phyloP scores from a whole-genome alignment of 1,140 invertebrate genomes.

The Grapholita molesta region DNA sequence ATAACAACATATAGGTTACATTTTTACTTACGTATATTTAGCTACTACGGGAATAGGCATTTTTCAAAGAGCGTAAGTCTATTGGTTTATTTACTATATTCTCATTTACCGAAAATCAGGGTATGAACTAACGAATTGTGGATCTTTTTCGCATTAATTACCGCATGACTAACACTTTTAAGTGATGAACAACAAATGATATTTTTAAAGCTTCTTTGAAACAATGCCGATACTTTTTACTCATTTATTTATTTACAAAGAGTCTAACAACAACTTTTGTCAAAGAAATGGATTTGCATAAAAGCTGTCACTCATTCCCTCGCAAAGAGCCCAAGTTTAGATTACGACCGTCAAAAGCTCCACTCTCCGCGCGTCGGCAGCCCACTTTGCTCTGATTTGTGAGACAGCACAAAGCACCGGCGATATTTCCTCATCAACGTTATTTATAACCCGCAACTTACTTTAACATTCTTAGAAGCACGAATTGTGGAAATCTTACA shows the following conservation, averaged over 20 bases:
- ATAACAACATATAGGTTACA: too few species aligned
- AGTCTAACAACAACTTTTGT: not conserved
- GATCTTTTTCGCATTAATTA: too few species aligned
- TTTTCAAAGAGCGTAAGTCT: too few species aligned
- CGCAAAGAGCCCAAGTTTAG: not conserved
- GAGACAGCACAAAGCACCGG: conserved; percentile 30
- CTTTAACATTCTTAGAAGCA: conserved; percentile 37
- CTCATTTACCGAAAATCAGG: too few species aligned
- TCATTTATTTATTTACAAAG: not conserved
- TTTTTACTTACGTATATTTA: too few species aligned
- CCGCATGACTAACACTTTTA: too few species aligned
- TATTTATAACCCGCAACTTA: conserved; percentile 42
- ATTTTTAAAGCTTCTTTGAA: too few species aligned
- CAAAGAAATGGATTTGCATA: not conserved
- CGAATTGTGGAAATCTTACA: conserved; percentile 34
- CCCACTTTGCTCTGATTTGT: conserved; percentile 38
- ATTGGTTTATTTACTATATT: too few species aligned
- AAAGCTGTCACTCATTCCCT: conserved; percentile 5
- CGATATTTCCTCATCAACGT: conserved; percentile 43
- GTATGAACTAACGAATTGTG: too few species aligned
- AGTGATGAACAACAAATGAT: too few species aligned
- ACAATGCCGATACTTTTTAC: not conserved
- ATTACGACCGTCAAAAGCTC: not conserved
- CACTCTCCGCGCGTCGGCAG: conserved; percentile 10
- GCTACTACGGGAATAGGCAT: too few species aligned